Evolutionary conservation across 2,888 invertebrate genomes (phyloP).

Genomic region (Cheilosia grossa): DNA sequence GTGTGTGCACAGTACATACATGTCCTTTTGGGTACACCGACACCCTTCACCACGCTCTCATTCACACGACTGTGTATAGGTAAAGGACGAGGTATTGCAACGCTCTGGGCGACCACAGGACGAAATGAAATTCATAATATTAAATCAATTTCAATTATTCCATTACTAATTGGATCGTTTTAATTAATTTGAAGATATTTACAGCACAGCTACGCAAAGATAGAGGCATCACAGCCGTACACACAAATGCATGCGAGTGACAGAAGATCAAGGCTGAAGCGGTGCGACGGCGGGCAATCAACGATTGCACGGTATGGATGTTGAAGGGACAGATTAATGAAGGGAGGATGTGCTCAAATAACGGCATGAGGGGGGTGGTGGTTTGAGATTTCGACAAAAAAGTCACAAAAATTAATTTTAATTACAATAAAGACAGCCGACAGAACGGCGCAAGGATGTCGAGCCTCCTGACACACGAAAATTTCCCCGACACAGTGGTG

Average conservation of each 20-base stretch:
- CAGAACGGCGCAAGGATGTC: conserved; percentile 37
- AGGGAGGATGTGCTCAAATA: conserved; percentile 16
- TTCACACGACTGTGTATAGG: conserved; percentile 41
- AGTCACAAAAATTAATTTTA: conserved; percentile 68
- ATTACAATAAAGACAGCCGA: conserved; percentile 65
- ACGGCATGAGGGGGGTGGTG: background rate
- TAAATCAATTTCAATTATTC: conserved; percentile 76
- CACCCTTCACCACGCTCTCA: conserved; percentile 20
- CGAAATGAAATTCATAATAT: conserved; percentile 75
- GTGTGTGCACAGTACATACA: conserved; percentile 47
- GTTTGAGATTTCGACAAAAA: conserved; percentile 39
- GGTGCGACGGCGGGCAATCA: conserved; percentile 46
- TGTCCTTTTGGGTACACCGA: conserved; percentile 38
- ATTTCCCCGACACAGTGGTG: conserved; percentile 45
- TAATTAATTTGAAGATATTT: conserved; percentile 76
- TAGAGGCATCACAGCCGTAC: background rate
- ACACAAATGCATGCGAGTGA: conserved; percentile 23
- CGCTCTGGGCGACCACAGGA: conserved; percentile 67
- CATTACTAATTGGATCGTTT: conserved; percentile 76
- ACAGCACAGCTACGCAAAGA: conserved; percentile 22
- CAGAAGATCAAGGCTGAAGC: conserved; percentile 69
- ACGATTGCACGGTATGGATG: conserved; percentile 14
- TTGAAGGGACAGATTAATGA: conserved; percentile 33
- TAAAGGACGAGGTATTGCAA: conserved; percentile 13
- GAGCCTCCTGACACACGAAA: conserved; percentile 15